Conservation (phyloP, 53 echinoderm and acorn worm species). For the Mesocentrotus franciscanus region DNA sequence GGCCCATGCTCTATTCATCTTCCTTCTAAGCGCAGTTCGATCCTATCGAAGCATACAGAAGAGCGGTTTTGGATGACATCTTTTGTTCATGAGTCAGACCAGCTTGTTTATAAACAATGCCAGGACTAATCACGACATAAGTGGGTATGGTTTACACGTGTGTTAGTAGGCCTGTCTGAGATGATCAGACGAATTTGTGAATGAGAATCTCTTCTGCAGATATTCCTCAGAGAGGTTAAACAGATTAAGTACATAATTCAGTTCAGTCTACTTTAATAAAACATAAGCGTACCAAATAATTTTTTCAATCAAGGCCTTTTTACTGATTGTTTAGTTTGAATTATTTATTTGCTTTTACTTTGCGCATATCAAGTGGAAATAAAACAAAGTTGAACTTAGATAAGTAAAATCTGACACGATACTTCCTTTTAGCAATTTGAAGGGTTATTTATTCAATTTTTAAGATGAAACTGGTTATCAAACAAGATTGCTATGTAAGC, state of each 20-base stretch:
- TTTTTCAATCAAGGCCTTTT: too few relatives aligned
- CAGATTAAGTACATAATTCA: not conserved
- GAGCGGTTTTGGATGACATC: not conserved
- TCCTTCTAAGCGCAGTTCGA: not conserved
- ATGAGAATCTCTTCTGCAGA: not conserved
- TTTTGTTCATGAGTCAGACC: not conserved
- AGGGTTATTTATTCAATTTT: too few relatives aligned
- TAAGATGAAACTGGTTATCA: not conserved
- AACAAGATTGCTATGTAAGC: not conserved
- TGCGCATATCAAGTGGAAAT: not conserved
- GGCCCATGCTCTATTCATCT: not conserved
- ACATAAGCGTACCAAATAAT: too few relatives aligned
- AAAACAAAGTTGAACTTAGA: too few relatives aligned
- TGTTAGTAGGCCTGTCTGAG: not conserved
- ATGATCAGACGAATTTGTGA: not conserved
- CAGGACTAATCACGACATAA: not conserved
- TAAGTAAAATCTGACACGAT: too few relatives aligned
- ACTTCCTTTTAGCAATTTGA: too few relatives aligned
- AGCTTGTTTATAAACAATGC: slow-evolving; percentile 3
- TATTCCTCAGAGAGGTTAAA: not conserved
- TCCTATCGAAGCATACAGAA: not conserved
- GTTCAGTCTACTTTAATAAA: not conserved
- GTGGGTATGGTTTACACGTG: not conserved
- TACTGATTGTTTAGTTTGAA: not conserved
- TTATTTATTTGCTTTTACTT: not conserved